Evolutionary conservation across 2,797 vertebrate genomes (phyloP).

Genomic region (Cygnus olor): DNA sequence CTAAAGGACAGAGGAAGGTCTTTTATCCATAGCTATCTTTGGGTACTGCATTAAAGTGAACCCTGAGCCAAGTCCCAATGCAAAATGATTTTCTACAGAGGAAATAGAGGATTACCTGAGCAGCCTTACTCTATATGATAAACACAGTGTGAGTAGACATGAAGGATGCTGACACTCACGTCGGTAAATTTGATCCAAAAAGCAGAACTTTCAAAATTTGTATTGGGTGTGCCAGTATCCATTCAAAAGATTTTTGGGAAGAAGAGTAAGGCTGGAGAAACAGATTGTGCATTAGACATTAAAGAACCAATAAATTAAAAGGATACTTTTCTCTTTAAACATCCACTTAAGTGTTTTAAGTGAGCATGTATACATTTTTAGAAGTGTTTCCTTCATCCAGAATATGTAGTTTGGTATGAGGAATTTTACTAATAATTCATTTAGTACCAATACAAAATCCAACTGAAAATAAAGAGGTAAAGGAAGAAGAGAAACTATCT

Average conservation of each 20-base stretch:
- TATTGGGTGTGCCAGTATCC: not conserved
- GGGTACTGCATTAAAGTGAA: slow-evolving; percentile 1
- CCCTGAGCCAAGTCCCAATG: not conserved
- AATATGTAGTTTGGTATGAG: not conserved
- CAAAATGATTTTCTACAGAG: not conserved
- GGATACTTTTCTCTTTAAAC: not conserved
- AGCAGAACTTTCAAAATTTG: not conserved
- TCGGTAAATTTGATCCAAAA: not conserved
- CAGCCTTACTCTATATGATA: not conserved
- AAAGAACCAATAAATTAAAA: not conserved
- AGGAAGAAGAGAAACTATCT: not conserved
- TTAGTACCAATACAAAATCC: not conserved
- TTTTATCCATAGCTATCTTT: not conserved
- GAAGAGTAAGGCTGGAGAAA: not conserved
- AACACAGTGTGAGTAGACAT: not conserved
- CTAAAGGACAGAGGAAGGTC: slow-evolving; percentile 18
- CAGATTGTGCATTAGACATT: not conserved
- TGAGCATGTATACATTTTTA: not conserved
- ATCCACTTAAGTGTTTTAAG: not conserved
- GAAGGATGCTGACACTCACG: not conserved
- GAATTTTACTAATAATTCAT: slow-evolving; percentile 6
- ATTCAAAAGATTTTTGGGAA: not conserved
- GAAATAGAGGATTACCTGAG: not conserved
- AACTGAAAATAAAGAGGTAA: not conserved
- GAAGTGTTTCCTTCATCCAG: not conserved